A percentile compares a stretch with the other conserved stretches of the same genome.
Conservation (phyloP, 2,113 vertebrate genomes). For the Neogobius melanostomus region DNA sequence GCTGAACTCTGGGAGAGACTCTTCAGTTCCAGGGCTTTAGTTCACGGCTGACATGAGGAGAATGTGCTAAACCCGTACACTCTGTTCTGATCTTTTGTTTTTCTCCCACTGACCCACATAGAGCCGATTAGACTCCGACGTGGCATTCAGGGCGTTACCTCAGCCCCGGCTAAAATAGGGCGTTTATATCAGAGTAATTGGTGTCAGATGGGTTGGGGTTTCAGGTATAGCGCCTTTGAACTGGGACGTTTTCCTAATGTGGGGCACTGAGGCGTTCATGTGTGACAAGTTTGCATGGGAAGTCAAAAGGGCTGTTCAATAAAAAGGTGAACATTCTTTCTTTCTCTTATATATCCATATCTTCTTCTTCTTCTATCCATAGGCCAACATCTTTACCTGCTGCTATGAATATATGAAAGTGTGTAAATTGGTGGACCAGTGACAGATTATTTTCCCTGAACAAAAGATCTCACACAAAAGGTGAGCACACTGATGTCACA, state of each 20-base stretch:
- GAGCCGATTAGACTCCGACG: slow-evolving; percentile 56
- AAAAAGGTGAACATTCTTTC: slow-evolving; percentile 3
- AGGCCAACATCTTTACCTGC: not conserved
- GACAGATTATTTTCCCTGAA: too few species aligned
- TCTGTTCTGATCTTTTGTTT: slow-evolving; percentile 54
- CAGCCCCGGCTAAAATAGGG: slow-evolving; percentile 47
- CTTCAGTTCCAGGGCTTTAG: slow-evolving; percentile 27
- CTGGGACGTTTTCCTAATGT: slow-evolving; percentile 18
- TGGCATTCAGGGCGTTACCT: slow-evolving; percentile 52
- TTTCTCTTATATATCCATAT: not conserved
- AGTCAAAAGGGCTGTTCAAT: not conserved
- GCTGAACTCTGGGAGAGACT: slow-evolving; percentile 12
- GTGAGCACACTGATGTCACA: too few species aligned
- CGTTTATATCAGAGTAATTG: slow-evolving; percentile 54
- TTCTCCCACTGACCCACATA: slow-evolving; percentile 71
- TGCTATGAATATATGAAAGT: too few species aligned
- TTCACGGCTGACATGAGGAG: slow-evolving; percentile 54
- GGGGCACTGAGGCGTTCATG: slow-evolving; percentile 7
- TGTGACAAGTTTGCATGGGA: not conserved
- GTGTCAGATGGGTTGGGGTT: slow-evolving; percentile 48
- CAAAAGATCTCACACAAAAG: too few species aligned
- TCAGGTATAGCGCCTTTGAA: slow-evolving; percentile 27
- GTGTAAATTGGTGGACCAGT: too few species aligned
- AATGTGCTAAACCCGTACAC: slow-evolving; percentile 60
- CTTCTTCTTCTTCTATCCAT: too few species aligned